phyloP scores from a whole-genome alignment of 2,113 vertebrate genomes.

The Leptobrachium ailaonicum region DNA sequence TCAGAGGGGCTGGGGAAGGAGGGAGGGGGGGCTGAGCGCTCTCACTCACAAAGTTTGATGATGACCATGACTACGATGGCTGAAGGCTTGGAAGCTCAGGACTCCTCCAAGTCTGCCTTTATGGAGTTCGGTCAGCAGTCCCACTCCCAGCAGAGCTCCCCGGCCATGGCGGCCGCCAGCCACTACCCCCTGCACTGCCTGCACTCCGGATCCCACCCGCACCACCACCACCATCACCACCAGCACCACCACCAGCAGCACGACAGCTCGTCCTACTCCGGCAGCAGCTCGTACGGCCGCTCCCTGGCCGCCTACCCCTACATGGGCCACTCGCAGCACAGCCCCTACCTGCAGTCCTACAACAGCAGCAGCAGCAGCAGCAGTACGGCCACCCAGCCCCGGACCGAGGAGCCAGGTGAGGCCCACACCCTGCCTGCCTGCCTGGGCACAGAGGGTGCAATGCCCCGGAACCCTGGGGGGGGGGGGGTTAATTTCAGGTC shows the following conservation, averaged over 20 bases:
- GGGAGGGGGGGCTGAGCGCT: conserved; percentile 67
- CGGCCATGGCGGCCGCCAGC: conserved; percentile 88
- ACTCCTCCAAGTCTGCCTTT: conserved; percentile 95
- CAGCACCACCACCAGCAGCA: conserved; percentile 85
- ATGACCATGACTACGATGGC: conserved; percentile 99
- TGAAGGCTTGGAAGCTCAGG: conserved; percentile 98
- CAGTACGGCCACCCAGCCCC: conserved; percentile 83
- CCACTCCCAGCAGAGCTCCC: conserved; percentile 75
- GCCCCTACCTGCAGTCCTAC: conserved; percentile 93
- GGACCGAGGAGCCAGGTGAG: conserved; percentile 96
- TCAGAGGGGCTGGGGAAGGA: conserved; percentile 49
- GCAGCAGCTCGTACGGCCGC: conserved; percentile 87
- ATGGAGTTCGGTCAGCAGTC: conserved; percentile 75
- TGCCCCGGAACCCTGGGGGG: not conserved
- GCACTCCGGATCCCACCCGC: conserved; percentile 84
- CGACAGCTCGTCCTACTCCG: conserved; percentile 85
- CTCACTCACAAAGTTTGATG: conserved; percentile 96
- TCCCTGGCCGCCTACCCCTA: conserved; percentile 89
- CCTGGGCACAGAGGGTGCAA: not conserved
- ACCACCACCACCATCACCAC: conserved; percentile 83
- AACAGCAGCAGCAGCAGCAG: conserved; percentile 74
- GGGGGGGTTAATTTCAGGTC: no score
- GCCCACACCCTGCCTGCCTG: conserved; percentile 26
- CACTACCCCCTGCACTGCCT: conserved; percentile 96
- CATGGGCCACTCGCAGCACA: conserved; percentile 87